A percentile compares a stretch with the other conserved stretches of the same genome.
phyloP scores from a whole-genome alignment of 2,113 vertebrate genomes.

The Sus scrofa region DNA sequence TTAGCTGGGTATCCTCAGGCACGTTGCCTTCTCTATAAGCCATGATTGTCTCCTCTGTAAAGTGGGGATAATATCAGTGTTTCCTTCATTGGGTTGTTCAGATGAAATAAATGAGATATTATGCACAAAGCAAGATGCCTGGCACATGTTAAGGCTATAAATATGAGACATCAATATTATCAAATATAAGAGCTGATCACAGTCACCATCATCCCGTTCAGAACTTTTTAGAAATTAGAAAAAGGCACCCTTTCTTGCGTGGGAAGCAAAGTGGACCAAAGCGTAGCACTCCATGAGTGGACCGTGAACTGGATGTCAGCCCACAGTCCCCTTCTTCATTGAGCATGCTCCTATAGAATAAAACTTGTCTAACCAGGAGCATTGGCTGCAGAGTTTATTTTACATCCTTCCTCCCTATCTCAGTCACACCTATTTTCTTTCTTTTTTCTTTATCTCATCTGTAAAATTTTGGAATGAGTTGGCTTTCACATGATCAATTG shows the following conservation, averaged over 20 bases:
- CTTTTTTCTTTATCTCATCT: neutral
- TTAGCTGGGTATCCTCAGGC: neutral
- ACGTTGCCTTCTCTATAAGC: neutral
- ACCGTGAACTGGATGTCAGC: neutral
- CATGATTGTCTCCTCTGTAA: neutral
- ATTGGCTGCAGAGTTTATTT: neutral
- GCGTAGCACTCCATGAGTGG: neutral
- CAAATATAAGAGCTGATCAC: neutral
- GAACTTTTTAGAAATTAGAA: neutral
- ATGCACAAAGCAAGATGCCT: neutral
- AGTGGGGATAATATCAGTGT: neutral
- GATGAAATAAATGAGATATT: neutral
- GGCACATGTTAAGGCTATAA: neutral
- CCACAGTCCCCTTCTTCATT: neutral
- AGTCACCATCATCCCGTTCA: neutral
- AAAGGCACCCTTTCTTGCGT: fast-evolving
- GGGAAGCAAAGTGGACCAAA: neutral
- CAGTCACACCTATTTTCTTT: neutral
- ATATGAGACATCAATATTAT: neutral
- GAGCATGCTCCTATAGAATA: neutral
- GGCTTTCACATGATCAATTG: neutral
- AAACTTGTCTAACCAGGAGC: neutral
- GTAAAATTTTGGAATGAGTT: neutral
- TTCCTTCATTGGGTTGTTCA: neutral
- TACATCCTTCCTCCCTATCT: neutral